phyloP scores from a whole-genome alignment of 2,113 vertebrate species.

The Myotis yumanensis region DNA sequence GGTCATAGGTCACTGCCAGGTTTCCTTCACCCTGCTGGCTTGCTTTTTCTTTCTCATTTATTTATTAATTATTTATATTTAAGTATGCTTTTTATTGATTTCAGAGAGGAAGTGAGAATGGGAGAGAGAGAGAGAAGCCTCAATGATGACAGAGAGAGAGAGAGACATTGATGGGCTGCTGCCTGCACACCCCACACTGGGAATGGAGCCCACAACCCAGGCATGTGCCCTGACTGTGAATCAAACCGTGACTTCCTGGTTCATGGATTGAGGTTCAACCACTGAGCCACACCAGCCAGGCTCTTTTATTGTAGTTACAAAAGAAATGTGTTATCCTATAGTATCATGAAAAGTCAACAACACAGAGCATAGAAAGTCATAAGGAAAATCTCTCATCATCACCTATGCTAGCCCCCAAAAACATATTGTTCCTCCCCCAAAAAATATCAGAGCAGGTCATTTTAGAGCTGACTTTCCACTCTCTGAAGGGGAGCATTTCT shows the following conservation, averaged over 20 bases:
- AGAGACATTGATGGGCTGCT: too few species aligned
- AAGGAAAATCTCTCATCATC: neutral
- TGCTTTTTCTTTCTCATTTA: neutral
- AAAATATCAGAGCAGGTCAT: neutral
- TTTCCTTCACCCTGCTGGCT: accelerated
- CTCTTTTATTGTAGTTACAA: neutral
- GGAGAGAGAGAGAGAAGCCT: too few species aligned
- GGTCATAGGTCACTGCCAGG: accelerated
- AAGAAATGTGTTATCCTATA: neutral
- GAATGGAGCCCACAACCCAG: too few species aligned
- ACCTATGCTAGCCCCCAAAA: accelerated
- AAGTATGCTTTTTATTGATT: too few species aligned
- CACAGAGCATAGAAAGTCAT: neutral
- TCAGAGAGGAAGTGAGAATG: too few species aligned
- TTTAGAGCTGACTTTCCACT: neutral
- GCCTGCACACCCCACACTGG: too few species aligned
- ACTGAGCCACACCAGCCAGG: too few species aligned
- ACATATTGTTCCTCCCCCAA: accelerated
- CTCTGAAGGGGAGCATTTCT: neutral
- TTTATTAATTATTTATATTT: too few species aligned
- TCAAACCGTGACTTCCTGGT: too few species aligned
- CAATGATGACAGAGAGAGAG: too few species aligned
- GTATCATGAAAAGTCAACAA: neutral
- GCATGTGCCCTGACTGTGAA: too few species aligned
- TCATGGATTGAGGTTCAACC: too few species aligned